Evolutionary conservation across 1,140 invertebrate species (phyloP).

Genomic region (Drosophila tsacasi): DNA sequence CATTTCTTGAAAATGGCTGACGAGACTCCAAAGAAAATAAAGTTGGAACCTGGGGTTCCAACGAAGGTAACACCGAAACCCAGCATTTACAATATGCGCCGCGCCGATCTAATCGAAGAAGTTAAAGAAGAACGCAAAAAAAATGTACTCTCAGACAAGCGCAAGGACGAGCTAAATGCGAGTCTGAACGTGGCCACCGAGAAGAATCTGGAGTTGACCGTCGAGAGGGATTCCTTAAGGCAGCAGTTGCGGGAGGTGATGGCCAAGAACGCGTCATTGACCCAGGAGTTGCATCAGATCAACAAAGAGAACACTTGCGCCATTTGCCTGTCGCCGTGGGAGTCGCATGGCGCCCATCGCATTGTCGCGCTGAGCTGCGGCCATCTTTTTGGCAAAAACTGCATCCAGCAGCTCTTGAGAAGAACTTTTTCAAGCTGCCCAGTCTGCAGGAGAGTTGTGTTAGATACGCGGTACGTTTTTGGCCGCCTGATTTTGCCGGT

Average conservation of each 20-base stretch:
- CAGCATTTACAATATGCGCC: not conserved
- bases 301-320: not conserved
- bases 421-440: not conserved
- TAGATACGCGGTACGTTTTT: not conserved
- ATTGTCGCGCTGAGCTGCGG: not conserved
- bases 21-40: not conserved
- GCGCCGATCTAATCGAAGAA: not conserved
- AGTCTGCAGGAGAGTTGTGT: not conserved
- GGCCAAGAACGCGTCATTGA: not conserved
- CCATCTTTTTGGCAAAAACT: not conserved
- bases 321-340: not conserved
- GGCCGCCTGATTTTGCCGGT: not conserved
- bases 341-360: not conserved
- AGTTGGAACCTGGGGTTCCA: not conserved
- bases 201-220: not conserved
- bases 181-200: not conserved
- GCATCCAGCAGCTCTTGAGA: not conserved
- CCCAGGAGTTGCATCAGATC: not conserved
- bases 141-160: not conserved
- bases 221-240: conserved; percentile 3
- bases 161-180: too few species aligned
- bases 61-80: not conserved
- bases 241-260: conserved; percentile 5
- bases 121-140: not conserved
- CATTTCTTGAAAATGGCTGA: not conserved